phyloP scores from a whole-genome alignment of 2,113 vertebrate species.

The Panurus biarmicus region DNA sequence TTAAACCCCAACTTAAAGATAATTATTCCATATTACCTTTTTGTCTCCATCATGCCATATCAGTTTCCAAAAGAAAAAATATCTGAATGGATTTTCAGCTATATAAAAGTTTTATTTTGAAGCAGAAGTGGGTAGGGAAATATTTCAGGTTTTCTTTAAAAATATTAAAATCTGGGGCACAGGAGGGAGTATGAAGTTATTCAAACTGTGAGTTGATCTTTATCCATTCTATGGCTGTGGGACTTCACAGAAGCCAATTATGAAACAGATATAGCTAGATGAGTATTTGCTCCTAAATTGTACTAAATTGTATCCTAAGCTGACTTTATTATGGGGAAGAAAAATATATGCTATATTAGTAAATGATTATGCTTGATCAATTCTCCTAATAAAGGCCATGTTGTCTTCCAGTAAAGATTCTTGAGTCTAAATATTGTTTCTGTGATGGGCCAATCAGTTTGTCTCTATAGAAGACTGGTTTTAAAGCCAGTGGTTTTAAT shows the following conservation, averaged over 20 bases:
- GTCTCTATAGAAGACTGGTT: neutral
- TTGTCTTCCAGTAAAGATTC: neutral
- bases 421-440: neutral
- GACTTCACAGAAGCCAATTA: neutral
- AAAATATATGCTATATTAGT: neutral
- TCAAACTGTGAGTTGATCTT: neutral
- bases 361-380: neutral
- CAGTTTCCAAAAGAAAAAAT: neutral
- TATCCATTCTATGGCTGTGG: neutral
- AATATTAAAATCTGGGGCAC: neutral
- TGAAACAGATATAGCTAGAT: neutral
- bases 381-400: neutral
- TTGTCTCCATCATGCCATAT: neutral
- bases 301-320: neutral
- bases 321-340: neutral
- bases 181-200: accelerated
- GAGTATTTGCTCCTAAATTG: neutral
- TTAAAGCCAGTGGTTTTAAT: no score
- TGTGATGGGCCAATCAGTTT: neutral
- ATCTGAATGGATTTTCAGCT: neutral
- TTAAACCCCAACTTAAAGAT: neutral
- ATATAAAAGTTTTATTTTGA: neutral
- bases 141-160: neutral
- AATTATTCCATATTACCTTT: neutral
- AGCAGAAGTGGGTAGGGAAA: accelerated